These are phyloP conservation scores for Pseudolaguvia tuberculata DNA, from an alignment of 2,113 vertebrate species.

Conservation along the genomic window DNA sequence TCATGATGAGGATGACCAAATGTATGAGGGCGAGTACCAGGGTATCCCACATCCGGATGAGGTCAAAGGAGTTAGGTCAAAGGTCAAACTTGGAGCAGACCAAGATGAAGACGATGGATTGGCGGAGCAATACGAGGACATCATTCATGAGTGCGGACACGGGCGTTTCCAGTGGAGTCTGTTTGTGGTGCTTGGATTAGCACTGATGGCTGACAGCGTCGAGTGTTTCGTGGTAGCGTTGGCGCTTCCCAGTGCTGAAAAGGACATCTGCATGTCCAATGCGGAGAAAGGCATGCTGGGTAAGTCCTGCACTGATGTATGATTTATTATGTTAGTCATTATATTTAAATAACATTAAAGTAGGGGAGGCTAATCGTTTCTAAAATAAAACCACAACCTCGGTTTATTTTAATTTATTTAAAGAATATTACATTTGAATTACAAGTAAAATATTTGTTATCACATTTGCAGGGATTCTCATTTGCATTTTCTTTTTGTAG, in stretches of 20 bases:
- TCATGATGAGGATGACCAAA: slow-evolving; percentile 93
- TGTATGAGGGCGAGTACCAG: slow-evolving; percentile 97
- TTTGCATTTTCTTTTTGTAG: too few relatives aligned
- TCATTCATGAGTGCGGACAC: slow-evolving; percentile 93
- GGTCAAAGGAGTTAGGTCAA: slow-evolving; percentile 69
- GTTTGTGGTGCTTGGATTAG: slow-evolving; percentile 87
- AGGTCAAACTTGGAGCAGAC: slow-evolving; percentile 71
- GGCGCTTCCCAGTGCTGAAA: slow-evolving; percentile 89
- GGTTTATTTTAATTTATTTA: too few relatives aligned
- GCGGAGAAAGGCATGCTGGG: slow-evolving; percentile 95
- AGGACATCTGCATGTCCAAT: slow-evolving; percentile 91
- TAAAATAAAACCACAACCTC: too few relatives aligned
- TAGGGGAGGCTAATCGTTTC: too few relatives aligned
- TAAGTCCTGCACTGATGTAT: slow-evolving; percentile 63
- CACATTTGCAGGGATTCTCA: too few relatives aligned
- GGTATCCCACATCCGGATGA: slow-evolving; percentile 95
- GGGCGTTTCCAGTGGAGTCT: slow-evolving; percentile 95
- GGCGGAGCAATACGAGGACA: slow-evolving; percentile 91
- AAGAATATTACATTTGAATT: too few relatives aligned
- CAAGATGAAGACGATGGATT: slow-evolving; percentile 82
- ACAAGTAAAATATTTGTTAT: too few relatives aligned
- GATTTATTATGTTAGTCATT: too few relatives aligned
- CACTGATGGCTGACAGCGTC: slow-evolving; percentile 93
- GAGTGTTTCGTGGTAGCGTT: slow-evolving; percentile 95
- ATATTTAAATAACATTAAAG: too few relatives aligned